Evolutionary conservation across 2,888 invertebrate species (phyloP), one percentile per base, ranked within the genome.

Genomic region (Tenthredo notha): DNA sequence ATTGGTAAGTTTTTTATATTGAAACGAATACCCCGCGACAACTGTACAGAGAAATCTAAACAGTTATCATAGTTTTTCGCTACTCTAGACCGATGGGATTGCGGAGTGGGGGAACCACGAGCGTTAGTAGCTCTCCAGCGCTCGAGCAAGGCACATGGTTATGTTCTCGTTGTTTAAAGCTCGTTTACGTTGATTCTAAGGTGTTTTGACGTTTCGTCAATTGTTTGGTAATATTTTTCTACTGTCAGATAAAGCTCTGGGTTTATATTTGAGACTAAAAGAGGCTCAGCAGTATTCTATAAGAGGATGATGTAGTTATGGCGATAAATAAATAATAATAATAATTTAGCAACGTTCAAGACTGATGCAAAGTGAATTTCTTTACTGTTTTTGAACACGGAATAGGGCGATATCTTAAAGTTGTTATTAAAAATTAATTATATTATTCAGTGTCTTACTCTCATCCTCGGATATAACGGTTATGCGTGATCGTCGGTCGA

Each of bases 371-470:
- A 54, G 54, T 54, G 54, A 54, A 54, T 18, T 4, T 54, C 54
- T 7, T 54, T 54, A 54, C 54, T 18, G 54, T 54, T n/a, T 7
- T 54, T n/a, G 54, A 54, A 12, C 21, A 25, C 61, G 21, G 61
- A 21, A 61, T 61, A 25, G 15, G 21, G 67, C 15, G 67, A 67
- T 67, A 33, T 67, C 67, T 29, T 67, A 18, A 29, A 67, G 67
- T 67, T 67, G 29, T 67, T 67, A 67, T 67, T 67, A 67, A 67
- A 87, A 84, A 77, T 54, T 54, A 54, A 77, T 77, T 29, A 29
- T 15, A 77, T 54, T 50, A 77, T 54, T 54, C 54, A 2, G 77
- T 77, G 33, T 77, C 50, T 54, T 33, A 77, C 77, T 29, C 54
- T 54, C 54, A 18, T n/a, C 50, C 54, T 15, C 21, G 77, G n/a